A percentile compares a stretch with the other conserved stretches of the same genome.
These are phyloP conservation scores for Corapipo altera DNA, from an alignment of 2,113 vertebrate species.

Conservation along the genomic window DNA sequence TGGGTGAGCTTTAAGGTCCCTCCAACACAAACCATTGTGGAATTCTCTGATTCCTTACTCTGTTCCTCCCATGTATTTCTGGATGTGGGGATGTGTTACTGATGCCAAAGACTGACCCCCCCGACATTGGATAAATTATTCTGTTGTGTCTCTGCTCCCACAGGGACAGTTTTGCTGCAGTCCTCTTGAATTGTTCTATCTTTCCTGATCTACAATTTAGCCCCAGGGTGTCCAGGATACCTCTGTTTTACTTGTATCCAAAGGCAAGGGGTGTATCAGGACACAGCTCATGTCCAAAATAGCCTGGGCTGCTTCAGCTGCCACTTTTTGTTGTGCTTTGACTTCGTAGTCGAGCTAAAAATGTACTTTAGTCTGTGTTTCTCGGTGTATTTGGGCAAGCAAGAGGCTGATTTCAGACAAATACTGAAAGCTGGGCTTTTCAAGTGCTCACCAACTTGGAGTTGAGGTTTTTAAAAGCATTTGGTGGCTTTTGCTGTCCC, in stretches of 20 bases:
- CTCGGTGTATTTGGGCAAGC: background rate
- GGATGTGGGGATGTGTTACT: background rate
- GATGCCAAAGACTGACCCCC: background rate
- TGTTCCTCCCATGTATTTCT: background rate
- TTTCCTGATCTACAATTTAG: background rate
- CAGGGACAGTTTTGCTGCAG: background rate
- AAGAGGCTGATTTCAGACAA: background rate
- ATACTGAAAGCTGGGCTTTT: background rate
- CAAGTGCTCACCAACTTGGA: background rate
- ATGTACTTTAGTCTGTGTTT: background rate
- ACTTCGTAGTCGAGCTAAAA: background rate
- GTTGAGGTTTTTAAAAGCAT: background rate
- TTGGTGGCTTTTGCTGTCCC: background rate
- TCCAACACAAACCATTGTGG: background rate
- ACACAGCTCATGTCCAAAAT: background rate
- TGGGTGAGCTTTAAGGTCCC: background rate
- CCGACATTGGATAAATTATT: background rate
- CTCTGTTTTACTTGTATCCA: background rate
- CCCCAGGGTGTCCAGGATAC: background rate
- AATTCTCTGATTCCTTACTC: background rate
- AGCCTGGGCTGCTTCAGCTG: background rate
- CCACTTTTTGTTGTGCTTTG: background rate
- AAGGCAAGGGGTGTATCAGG: background rate
- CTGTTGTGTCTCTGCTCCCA: background rate
- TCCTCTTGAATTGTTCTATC: background rate